Conservation (phyloP, 2,888 invertebrate species). For the Achlya flavicornis region DNA sequence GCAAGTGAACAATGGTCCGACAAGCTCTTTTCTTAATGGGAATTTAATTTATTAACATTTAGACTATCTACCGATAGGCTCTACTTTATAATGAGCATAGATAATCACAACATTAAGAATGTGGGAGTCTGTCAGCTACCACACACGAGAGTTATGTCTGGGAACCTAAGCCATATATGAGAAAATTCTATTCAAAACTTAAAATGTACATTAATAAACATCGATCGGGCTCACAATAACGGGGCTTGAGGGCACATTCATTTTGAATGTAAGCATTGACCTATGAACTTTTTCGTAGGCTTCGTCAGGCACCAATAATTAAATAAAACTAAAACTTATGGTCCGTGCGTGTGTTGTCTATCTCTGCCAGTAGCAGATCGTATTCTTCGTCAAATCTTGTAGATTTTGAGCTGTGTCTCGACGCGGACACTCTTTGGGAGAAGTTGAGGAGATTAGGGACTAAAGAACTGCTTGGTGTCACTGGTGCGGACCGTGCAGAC, state of each 20-base stretch:
- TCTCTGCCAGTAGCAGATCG: slow-evolving; percentile 85
- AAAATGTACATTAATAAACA: slow-evolving; percentile 8
- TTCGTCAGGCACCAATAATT: not conserved
- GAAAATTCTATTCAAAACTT: slow-evolving; percentile 13
- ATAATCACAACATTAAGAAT: slow-evolving; percentile 70
- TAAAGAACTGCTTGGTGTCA: slow-evolving; percentile 89
- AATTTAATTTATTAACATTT: slow-evolving; percentile 66
- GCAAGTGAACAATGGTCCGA: slow-evolving; percentile 81
- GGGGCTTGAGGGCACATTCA: not conserved
- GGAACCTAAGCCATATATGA: slow-evolving; percentile 46
- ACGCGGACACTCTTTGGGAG: slow-evolving; percentile 79
- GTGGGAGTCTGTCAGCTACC: slow-evolving; percentile 38
- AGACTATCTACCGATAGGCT: slow-evolving; percentile 62
- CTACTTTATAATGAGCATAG: slow-evolving; percentile 70
- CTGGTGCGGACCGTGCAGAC: slow-evolving; percentile 91
- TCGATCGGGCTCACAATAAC: not conserved
- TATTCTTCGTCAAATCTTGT: slow-evolving; percentile 83
- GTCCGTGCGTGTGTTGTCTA: slow-evolving; percentile 58
- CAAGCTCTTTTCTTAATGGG: slow-evolving; percentile 70
- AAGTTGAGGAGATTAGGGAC: slow-evolving; percentile 86
- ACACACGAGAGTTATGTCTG: slow-evolving; percentile 38
- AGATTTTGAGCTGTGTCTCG: slow-evolving; percentile 76
- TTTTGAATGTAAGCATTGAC: not conserved
- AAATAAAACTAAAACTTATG: slow-evolving; percentile 68
- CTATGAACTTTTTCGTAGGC: not conserved